A percentile compares a stretch with the other conserved stretches of the same genome.
phyloP scores from a whole-genome alignment of 2,113 vertebrate species.

The Ophthalmolycus amberensis region DNA sequence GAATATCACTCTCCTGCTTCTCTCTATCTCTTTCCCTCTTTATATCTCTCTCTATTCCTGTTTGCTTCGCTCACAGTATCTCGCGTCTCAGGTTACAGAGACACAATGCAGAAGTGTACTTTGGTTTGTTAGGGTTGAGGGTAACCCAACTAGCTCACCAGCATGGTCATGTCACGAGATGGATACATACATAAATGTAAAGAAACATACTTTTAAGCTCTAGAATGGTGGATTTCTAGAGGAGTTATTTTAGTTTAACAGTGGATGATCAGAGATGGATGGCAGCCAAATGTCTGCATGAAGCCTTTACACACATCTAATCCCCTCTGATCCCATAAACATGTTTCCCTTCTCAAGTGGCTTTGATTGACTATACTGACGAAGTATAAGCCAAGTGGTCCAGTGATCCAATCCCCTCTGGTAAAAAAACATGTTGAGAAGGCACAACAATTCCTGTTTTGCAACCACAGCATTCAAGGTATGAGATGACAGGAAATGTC shows the following conservation, averaged over 20 bases:
- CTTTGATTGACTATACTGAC: conserved; percentile 45
- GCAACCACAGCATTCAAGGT: conserved; percentile 34
- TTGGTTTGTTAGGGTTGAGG: neutral
- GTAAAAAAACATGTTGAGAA: conserved; percentile 6
- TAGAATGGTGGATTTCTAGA: conserved; percentile 17
- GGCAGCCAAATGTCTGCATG: neutral
- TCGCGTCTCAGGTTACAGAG: conserved; percentile 62
- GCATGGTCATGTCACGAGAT: neutral
- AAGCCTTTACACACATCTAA: conserved; percentile 12
- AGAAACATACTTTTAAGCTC: neutral
- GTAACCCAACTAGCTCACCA: neutral
- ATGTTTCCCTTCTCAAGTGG: conserved; percentile 37
- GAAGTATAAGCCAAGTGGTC: conserved; percentile 8
- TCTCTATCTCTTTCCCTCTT: neutral
- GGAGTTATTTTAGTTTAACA: neutral
- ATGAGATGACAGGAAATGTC: conserved; percentile 35
- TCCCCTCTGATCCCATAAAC: conserved; percentile 45
- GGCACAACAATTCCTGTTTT: conserved; percentile 26
- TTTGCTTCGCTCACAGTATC: conserved; percentile 16
- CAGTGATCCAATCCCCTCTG: neutral
- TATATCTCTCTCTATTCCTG: conserved; percentile 8
- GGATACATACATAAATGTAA: neutral
- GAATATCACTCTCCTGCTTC: conserved; percentile 34
- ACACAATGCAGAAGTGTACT: conserved; percentile 22
- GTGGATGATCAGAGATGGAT: conserved; percentile 11